Base-by-base conservation (phyloP, 2,888 invertebrate genomes). In the Drosophila tripunctata region DNA sequence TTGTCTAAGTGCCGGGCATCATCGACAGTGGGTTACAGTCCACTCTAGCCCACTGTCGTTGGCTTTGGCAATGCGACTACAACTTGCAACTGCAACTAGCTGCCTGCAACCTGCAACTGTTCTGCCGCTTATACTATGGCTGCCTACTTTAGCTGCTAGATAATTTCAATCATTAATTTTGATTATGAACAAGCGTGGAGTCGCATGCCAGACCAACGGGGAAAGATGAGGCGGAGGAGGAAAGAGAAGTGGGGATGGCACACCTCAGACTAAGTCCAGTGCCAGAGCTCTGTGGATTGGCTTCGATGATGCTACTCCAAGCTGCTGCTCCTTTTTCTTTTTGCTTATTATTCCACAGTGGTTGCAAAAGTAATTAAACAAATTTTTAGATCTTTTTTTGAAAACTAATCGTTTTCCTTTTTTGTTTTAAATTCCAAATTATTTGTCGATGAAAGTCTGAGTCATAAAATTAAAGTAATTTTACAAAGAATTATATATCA, bases 121-220 rank as follows among this genome's bases (percentile, higher is more conserved):
- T n/a, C 22, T 21, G 38, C 55, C 35, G 38, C 24, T 48, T 50
- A 36, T 40, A 31, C 55, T 51, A 17, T 57, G 60, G 58, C 70
- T 73, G 76, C 68, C 83, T 77, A 85, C 82, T 85, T 86, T 78
- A 78, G 82, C 87, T 84, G 70, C 88, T 78, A 89, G 88, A 87
- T 89, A 89, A 89, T 88, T 88, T 89, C 88, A 89, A 88, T 88
- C 87, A 88, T 88, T 88, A 89, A 89, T 88, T 88, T 85, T 86
- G 85, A 85, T 87, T 87, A 88, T 75, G 79, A 89, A 76, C 81
- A 74, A 84, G 87, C 75, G 70, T 83, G 67, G 83, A 71, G 64
- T 52, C 60, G 52, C 67, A 68, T 61, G 63, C 47, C 65, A 64
- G 60, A 58, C 50, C 10, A 27, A 6, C 24, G 24, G 24, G 7